Evolutionary conservation across 2,797 vertebrate species (phyloP).

Genomic region (Botia almorhae): DNA sequence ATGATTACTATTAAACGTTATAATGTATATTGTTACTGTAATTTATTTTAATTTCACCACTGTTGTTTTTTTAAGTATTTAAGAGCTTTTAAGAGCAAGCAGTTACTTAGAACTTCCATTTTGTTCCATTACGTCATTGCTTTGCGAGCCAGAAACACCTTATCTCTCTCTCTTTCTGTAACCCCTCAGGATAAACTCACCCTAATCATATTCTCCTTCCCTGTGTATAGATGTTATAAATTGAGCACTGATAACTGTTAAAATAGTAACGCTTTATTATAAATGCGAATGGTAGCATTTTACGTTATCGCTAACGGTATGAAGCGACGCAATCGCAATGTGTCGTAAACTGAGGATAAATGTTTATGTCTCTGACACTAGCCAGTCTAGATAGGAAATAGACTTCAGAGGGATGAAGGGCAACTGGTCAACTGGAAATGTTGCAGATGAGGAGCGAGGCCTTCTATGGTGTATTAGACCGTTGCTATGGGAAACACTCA

Average conservation of each 20-base stretch:
- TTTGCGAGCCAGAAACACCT: neutral
- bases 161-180: neutral
- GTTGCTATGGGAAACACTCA: slow-evolving; percentile 35
- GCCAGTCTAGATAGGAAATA: slow-evolving; percentile 46
- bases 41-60: neutral
- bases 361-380: slow-evolving; percentile 41
- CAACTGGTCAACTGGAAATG: slow-evolving; percentile 56
- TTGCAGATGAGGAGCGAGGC: slow-evolving; percentile 47
- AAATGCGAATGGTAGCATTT: slow-evolving; percentile 18
- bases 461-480: slow-evolving; percentile 49
- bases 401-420: slow-evolving; percentile 32
- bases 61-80: neutral
- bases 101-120: neutral
- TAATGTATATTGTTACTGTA: neutral
- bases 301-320: slow-evolving; percentile 32
- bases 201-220: neutral
- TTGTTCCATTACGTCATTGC: slow-evolving; percentile 2
- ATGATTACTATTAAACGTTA: neutral
- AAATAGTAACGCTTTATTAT: slow-evolving; percentile 22
- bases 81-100: neutral
- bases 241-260: slow-evolving; percentile 32
- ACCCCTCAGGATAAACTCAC: neutral
- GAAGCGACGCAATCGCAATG: slow-evolving; percentile 34
- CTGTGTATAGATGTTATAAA: neutral
- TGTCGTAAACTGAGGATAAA: slow-evolving; percentile 51